These are phyloP conservation scores for Acleris laterana DNA, from an alignment of 2,888 invertebrate genomes.

Conservation along the genomic window DNA sequence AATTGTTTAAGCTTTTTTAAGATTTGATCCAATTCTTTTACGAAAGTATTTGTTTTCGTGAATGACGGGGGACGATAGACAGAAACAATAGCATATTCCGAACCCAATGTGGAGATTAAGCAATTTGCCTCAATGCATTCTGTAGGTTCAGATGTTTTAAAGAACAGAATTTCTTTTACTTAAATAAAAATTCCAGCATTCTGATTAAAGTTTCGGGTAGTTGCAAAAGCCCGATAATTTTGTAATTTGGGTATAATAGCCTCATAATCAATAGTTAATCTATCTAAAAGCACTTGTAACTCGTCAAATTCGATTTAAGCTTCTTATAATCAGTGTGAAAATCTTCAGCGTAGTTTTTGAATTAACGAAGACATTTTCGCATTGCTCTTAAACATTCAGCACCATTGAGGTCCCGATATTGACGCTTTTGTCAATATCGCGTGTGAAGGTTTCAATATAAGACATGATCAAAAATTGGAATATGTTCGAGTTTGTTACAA, in stretches of 20 bases:
- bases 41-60: not conserved
- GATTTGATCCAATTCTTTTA: slow-evolving; percentile 1
- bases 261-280: slow-evolving; percentile 1
- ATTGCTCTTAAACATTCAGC: slow-evolving; percentile 6
- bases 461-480: not conserved
- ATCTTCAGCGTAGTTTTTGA: not conserved
- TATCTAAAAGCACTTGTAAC: slow-evolving; percentile 8
- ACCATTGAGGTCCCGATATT: slow-evolving; percentile 8
- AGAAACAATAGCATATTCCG: slow-evolving; percentile 5
- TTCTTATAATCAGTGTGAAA: slow-evolving; percentile 7
- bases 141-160: not conserved
- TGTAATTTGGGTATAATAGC: not conserved
- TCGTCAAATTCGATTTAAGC: slow-evolving; percentile 7
- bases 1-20: not conserved
- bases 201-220: not conserved
- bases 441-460: not conserved
- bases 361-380: not conserved
- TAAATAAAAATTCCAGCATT: slow-evolving; percentile 4
- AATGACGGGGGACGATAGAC: slow-evolving; percentile 4
- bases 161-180: not conserved
- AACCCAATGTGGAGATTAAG: not conserved
- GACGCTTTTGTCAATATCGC: slow-evolving; percentile 14
- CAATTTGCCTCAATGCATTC: slow-evolving; percentile 13
- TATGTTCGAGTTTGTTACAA: not conserved
- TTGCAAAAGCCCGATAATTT: slow-evolving; percentile 1